A percentile compares a stretch with the other conserved stretches of the same genome.
These are phyloP conservation scores for Pseudotriccus pelzelni DNA, from an alignment of 2,797 vertebrate species.

Conservation along the genomic window DNA sequence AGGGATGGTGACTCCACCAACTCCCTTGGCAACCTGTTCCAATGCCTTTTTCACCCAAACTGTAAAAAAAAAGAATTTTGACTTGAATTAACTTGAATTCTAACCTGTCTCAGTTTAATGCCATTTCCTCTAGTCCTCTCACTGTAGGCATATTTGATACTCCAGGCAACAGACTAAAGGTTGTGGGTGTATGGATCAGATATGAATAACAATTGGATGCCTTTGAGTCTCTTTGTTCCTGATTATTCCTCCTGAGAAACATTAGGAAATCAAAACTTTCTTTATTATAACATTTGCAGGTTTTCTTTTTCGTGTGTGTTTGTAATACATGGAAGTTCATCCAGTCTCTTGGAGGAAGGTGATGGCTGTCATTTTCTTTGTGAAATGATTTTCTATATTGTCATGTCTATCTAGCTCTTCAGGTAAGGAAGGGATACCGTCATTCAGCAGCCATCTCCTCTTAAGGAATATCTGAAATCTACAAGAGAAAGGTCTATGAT, in stretches of 20 bases:
- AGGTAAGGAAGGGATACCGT: neutral
- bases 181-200: neutral
- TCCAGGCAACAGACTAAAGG: neutral
- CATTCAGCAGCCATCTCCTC: neutral
- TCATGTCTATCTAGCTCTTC: neutral
- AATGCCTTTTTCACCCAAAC: neutral
- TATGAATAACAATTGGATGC: neutral
- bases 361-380: neutral
- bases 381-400: neutral
- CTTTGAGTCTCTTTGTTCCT: neutral
- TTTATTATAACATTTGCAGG: neutral
- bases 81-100: neutral
- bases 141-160: neutral
- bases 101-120: too few relatives aligned
- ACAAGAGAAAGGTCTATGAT: neutral
- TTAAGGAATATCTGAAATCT: neutral
- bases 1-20: too few relatives aligned
- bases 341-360: neutral
- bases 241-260: neutral
- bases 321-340: neutral
- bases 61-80: neutral
- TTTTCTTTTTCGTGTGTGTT: neutral
- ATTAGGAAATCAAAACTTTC: neutral
- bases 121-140: neutral
- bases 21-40: neutral